These are phyloP conservation scores for Panopea generosa DNA, from an alignment of 2,888 invertebrate species.

Conservation along the genomic window DNA sequence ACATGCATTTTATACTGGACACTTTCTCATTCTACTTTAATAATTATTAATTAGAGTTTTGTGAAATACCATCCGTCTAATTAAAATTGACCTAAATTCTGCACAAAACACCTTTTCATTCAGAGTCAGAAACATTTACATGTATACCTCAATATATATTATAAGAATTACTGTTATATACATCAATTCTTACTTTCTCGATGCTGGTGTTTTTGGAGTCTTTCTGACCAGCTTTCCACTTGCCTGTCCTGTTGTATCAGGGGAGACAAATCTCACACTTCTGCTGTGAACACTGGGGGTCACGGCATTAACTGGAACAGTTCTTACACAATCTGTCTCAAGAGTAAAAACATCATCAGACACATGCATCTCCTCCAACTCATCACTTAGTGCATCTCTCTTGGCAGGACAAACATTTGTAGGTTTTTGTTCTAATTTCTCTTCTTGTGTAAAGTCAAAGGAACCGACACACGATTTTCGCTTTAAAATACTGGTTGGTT, in stretches of 20 bases:
- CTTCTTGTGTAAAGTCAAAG: constrained; percentile 14
- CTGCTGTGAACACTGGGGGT: constrained; percentile 43
- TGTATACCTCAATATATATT: too few relatives aligned
- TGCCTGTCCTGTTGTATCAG: constrained; percentile 8
- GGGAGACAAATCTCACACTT: constrained; percentile 66
- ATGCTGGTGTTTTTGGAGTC: constrained; percentile 48
- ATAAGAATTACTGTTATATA: too few relatives aligned
- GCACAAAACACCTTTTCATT: too few relatives aligned
- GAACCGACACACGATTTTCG: constrained; percentile 56
- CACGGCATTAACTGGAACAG: constrained; percentile 24
- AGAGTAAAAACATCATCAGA: constrained; percentile 19
- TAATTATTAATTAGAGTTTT: too few relatives aligned
- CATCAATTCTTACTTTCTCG: constrained; percentile 14
- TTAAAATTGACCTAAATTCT: too few relatives aligned
- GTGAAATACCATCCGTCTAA: too few relatives aligned
- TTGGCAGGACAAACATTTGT: background rate
- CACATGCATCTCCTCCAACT: background rate
- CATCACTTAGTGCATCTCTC: background rate
- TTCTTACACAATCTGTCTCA: background rate
- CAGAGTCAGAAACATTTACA: too few relatives aligned
- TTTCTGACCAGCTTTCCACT: constrained; percentile 40
- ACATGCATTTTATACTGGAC: background rate
- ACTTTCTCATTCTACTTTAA: too few relatives aligned
- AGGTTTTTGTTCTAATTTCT: background rate
- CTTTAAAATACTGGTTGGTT: constrained; percentile 54